phyloP scores from a whole-genome alignment of 2,113 vertebrate genomes.

The Sula dactylatra region DNA sequence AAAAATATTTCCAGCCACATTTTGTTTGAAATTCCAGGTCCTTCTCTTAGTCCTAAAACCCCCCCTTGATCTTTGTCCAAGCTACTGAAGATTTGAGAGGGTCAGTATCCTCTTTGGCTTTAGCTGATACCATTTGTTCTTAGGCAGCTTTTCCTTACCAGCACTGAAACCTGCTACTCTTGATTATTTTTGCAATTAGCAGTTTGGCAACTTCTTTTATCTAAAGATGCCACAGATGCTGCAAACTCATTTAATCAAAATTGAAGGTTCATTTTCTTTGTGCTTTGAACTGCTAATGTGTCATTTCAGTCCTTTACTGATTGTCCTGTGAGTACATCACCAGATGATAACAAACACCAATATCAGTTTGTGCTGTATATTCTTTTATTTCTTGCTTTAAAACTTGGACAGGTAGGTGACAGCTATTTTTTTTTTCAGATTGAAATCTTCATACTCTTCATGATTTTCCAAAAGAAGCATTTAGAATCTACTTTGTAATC shows the following conservation, averaged over 20 bases:
- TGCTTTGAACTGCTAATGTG: constrained; percentile 32
- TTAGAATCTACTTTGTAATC: background rate
- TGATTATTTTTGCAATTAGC: constrained; percentile 34
- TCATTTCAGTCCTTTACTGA: background rate
- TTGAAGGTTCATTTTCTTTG: background rate
- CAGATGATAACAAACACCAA: background rate
- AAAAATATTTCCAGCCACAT: background rate
- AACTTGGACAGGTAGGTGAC: background rate
- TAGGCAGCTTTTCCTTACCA: background rate
- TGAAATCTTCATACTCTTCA: background rate
- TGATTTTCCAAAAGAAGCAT: background rate
- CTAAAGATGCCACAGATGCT: constrained; percentile 47
- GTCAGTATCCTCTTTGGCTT: background rate
- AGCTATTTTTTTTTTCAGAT: background rate
- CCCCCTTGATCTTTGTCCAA: background rate
- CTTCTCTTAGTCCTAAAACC: background rate
- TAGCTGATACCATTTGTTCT: background rate
- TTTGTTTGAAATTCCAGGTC: background rate
- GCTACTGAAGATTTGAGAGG: background rate
- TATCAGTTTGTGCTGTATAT: background rate
- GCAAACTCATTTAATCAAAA: constrained; percentile 21
- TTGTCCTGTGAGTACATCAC: background rate
- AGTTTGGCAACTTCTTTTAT: constrained; percentile 13
- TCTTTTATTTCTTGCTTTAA: background rate
- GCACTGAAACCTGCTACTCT: background rate